phyloP scores from a whole-genome alignment of 2,888 invertebrate genomes.

The Bugulina stolonifera region DNA sequence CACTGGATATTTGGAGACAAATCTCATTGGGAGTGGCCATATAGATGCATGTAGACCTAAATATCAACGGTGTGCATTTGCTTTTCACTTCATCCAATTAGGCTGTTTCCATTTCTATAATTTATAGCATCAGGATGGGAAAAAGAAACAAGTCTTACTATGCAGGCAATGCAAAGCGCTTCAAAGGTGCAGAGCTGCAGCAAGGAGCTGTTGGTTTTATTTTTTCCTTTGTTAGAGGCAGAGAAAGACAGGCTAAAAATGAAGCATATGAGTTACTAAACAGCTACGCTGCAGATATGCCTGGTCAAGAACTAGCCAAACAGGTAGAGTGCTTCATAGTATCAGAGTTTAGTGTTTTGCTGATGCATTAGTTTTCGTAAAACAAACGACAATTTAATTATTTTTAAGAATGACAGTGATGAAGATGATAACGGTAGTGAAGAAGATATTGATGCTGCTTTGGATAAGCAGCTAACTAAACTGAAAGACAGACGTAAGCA shows the following conservation, averaged over 20 bases:
- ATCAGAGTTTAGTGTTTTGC: too few species aligned
- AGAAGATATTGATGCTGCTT: constrained; percentile 3
- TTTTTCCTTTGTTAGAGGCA: background rate
- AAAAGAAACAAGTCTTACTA: constrained; percentile 22
- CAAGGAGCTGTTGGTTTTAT: constrained; percentile 10
- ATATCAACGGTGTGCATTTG: too few species aligned
- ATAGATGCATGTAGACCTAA: too few species aligned
- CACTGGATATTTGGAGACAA: too few species aligned
- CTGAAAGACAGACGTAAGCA: background rate
- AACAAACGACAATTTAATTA: too few species aligned
- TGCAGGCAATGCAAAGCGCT: background rate
- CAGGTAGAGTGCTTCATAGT: too few species aligned
- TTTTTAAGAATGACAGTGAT: background rate
- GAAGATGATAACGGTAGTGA: constrained; percentile 19
- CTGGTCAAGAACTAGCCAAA: background rate
- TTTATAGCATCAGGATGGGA: too few species aligned
- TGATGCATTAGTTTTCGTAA: too few species aligned
- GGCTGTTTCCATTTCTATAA: too few species aligned
- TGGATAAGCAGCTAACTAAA: background rate
- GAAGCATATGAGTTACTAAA: constrained; percentile 21
- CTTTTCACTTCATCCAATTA: too few species aligned
- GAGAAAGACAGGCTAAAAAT: constrained; percentile 6
- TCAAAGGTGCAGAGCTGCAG: constrained; percentile 17
- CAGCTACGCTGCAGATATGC: background rate
- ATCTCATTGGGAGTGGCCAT: too few species aligned